Base-by-base conservation (phyloP, 2,888 invertebrate species). In the Pandemis heparana region DNA sequence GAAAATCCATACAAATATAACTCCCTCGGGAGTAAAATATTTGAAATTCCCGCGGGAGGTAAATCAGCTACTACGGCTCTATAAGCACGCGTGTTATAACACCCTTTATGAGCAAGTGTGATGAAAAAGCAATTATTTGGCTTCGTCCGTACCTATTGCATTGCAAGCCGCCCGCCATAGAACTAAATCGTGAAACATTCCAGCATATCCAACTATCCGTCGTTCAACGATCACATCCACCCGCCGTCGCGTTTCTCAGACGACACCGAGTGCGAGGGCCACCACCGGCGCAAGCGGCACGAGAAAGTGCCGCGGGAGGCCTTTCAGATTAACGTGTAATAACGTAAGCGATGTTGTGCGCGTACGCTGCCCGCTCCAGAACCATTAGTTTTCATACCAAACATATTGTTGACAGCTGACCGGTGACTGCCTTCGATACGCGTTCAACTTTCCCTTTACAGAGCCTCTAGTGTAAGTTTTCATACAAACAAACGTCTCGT, bases 191-290 rank as follows among this genome's bases (percentile, higher is more conserved):
- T 73, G 64, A 63, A 73, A 56, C 78, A 59, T 87, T 94, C 79
- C 94, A 97, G 97, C 95, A 97, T 97, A 95, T 96, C 96, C 81
- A 96, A 96, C 91, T 96, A 96, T 92, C 96, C 96, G 83, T 97
- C 96, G 90, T 97, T 97, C 95, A 97, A 96, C 95, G 97, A 97
- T 85, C 96, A 97, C 91, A 97, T 97, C 86, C 97, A 98, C 94
- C 98, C 97, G 84, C 97, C 98, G 85, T 96, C 97, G 85, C 96
- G 97, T 79, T 98, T 98, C 95, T 97, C 97, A 82, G 98, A 98
- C 95, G 96, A 95, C 87, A 95, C 95, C 71, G 96, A 96, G 84
- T 95, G 95, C 90, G 95, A 95, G 86, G 92, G 86, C 0, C 95
- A 91, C 0, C 95, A 91, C 78, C 86, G 94, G 5, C 85, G 93